These are phyloP conservation scores for Pycnonotus jocosus DNA, from an alignment of 2,113 vertebrate species.

Conservation along the genomic window DNA sequence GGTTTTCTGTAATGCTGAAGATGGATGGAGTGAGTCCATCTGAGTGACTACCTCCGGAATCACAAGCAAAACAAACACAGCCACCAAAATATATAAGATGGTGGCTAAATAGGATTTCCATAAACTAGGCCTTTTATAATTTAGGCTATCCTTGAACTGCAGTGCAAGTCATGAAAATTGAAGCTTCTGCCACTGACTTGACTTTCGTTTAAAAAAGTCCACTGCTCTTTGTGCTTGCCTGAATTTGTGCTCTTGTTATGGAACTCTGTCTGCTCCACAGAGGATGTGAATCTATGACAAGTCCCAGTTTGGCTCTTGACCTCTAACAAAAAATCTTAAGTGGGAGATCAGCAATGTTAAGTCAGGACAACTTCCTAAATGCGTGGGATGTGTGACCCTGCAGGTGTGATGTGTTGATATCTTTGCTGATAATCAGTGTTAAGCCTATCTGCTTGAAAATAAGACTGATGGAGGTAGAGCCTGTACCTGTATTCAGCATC, in stretches of 20 bases:
- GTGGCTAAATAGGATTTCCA: background rate
- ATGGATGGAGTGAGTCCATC: background rate
- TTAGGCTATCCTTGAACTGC: background rate
- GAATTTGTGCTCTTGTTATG: background rate
- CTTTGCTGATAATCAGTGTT: background rate
- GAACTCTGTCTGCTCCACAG: background rate
- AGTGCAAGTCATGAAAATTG: background rate
- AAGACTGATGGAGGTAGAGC: background rate
- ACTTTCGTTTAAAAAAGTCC: background rate
- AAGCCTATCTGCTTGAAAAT: background rate
- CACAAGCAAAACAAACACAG: background rate
- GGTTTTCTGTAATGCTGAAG: background rate
- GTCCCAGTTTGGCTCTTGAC: background rate
- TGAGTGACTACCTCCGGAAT: background rate
- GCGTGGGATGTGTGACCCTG: background rate
- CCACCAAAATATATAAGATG: background rate
- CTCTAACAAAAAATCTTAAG: background rate
- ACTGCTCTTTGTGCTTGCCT: fast-evolving
- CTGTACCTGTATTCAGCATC: background rate
- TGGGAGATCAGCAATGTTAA: background rate
- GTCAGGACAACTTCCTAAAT: background rate
- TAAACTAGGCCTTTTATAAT: background rate
- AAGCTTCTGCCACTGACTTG: background rate
- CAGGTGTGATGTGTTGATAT: background rate
- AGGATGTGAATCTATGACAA: background rate